Conservation (phyloP, 2,888 invertebrate species). For the Hypomecis atomaria region DNA sequence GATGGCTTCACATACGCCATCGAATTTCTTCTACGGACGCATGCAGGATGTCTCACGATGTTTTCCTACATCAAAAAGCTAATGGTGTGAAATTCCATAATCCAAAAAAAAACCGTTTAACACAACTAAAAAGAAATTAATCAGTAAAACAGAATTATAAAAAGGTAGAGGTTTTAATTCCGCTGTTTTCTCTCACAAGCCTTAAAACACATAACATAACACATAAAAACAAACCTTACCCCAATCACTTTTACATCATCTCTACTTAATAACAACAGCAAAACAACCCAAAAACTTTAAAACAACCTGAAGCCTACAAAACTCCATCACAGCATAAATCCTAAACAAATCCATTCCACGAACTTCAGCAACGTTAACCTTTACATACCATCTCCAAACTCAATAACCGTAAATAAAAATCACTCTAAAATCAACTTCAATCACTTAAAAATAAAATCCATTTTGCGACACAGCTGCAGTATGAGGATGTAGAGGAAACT, state of each 20-base stretch:
- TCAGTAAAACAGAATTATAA: too few relatives aligned
- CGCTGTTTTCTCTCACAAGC: too few relatives aligned
- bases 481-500: neutral
- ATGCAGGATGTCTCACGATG: too few relatives aligned
- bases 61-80: too few relatives aligned
- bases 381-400: conserved; percentile 30
- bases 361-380: conserved; percentile 40
- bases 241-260: neutral
- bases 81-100: too few relatives aligned
- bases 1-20: too few relatives aligned
- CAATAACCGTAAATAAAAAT: conserved; percentile 22
- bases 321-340: conserved; percentile 33
- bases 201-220: neutral
- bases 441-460: neutral
- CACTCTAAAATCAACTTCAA: conserved; percentile 21
- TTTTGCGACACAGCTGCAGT: neutral
- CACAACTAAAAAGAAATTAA: too few relatives aligned
- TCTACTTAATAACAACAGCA: neutral
- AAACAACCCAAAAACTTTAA: conserved; percentile 25
- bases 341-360: conserved; percentile 37
- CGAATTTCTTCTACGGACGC: too few relatives aligned
- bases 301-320: conserved; percentile 20
- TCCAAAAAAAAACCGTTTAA: too few relatives aligned
- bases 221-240: neutral
- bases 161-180: too few relatives aligned